phyloP scores from a whole-genome alignment of 2,113 vertebrate genomes.

The Actinemys pallida region DNA sequence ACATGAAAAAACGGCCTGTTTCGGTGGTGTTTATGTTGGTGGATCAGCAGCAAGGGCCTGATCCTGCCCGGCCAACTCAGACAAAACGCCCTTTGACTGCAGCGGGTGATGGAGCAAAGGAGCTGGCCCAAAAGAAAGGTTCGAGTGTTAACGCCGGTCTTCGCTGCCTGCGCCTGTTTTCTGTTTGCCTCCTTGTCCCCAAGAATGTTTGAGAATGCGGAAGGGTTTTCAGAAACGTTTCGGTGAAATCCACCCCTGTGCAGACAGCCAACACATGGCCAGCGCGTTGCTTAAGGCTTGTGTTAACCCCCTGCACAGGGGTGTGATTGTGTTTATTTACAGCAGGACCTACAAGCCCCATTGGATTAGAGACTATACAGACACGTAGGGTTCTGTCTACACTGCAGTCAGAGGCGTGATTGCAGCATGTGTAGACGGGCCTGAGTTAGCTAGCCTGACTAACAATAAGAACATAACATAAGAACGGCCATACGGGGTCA shows the following conservation, averaged over 20 bases:
- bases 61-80: background rate
- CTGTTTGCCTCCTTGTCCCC: background rate
- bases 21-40: background rate
- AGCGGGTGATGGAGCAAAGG: background rate
- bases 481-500: no score
- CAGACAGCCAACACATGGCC: background rate
- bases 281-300: background rate
- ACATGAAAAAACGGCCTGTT: conserved; percentile 1
- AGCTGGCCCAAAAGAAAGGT: background rate
- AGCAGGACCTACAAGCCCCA: background rate
- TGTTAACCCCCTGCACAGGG: background rate
- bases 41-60: background rate
- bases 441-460: no score
- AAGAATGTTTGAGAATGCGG: background rate
- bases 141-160: background rate
- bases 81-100: background rate
- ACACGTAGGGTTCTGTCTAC: no score
- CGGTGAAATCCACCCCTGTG: background rate
- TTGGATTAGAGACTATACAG: background rate
- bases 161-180: background rate
- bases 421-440: no score
- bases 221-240: background rate
- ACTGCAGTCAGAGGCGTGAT: no score
- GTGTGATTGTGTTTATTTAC: background rate
- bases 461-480: no score